Evolutionary conservation across 2,113 vertebrate genomes (phyloP), one percentile per base, ranked within the genome.

Genomic region (Spermophilus dauricus): DNA sequence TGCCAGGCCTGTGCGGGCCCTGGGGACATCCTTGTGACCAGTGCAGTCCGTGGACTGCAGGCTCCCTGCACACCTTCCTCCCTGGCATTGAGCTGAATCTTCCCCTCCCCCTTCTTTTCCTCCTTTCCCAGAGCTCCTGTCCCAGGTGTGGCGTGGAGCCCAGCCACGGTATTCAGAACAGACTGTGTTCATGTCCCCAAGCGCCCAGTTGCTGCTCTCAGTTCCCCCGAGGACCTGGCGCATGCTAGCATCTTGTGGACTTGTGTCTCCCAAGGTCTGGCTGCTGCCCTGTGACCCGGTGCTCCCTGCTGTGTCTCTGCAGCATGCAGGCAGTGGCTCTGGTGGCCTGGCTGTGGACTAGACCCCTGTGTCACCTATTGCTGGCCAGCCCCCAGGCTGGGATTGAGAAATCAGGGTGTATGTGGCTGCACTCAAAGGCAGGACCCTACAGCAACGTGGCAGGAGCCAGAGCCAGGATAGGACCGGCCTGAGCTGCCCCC

Each of bases 361-460:
- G 51, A 4, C 80, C 58, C 17, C 63, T 20, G 1, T 26, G 0
- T 39, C 3, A 24, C 80, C 9, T 0, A 0, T 22, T 32, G 42
- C n/a, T 39, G 22, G 6, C 10, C 30, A 4, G 39, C 34, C n/a
- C 22, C 76, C 0, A 61, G 30, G 70, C 2, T 28, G 0, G 0
- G 37, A 67, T 5, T 13, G 12, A 4, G 63, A 84, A 14, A n/a
- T 30, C 69, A 5, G 76, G 39, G 30, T 1, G 22, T 8, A 1
- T 72, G 61, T 72, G 6, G 37, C 65, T 2, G 1, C 3, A 3
- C 24, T 4, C 30, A 1, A 20, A 58, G 85, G 45, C 85, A 51
- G 89, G 39, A 34, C 26, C 65, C 8, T 6, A 51, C 22, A 5
- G 82, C 18, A 0, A 0, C 0, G 0, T 13, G 34, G 51, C 2